Conservation (phyloP, 2,113 vertebrate genomes). For the Platysternon megacephalum region DNA sequence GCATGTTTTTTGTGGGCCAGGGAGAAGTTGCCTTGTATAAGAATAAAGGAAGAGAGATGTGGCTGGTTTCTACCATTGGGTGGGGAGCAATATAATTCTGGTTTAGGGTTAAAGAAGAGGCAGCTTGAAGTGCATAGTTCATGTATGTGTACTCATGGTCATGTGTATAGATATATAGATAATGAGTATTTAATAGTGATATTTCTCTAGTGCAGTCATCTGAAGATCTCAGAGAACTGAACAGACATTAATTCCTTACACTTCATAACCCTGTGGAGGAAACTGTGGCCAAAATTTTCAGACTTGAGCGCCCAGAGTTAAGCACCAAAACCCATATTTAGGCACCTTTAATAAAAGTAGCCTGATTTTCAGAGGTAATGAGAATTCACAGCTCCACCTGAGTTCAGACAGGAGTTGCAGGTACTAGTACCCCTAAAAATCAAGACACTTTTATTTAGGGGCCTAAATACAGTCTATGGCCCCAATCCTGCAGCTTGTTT, state of each 20-base stretch:
- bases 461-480: background rate
- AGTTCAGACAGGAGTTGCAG: background rate
- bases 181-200: background rate
- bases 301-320: background rate
- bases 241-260: background rate
- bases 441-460: background rate
- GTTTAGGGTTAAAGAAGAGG: background rate
- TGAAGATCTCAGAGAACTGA: background rate
- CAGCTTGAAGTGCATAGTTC: background rate
- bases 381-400: background rate
- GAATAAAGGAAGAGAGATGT: background rate
- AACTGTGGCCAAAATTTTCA: background rate
- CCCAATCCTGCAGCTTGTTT: background rate
- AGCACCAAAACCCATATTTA: background rate
- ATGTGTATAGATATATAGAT: background rate
- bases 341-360: background rate
- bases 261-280: background rate
- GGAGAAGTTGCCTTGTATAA: background rate
- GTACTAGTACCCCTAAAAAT: background rate
- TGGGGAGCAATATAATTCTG: background rate
- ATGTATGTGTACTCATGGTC: background rate
- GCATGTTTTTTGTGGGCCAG: too few relatives aligned
- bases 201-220: background rate
- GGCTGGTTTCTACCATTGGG: background rate
- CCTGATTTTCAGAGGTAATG: background rate